Conservation (phyloP, 2,888 invertebrate species). For the Thyatira batis region DNA sequence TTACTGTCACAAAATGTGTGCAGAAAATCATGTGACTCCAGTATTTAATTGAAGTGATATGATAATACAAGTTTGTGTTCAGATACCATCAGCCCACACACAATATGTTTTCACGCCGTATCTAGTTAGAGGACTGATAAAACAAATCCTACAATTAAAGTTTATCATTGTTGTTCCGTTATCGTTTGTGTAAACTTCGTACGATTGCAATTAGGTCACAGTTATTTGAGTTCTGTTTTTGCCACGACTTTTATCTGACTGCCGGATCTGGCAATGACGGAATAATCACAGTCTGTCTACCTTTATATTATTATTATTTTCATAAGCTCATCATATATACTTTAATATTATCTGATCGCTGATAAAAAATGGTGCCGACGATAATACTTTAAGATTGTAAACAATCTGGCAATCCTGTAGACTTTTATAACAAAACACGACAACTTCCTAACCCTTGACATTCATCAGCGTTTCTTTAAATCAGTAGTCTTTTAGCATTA, state of each 20-base stretch:
- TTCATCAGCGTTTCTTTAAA: too few relatives aligned
- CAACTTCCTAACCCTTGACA: too few relatives aligned
- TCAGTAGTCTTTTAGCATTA: too few relatives aligned
- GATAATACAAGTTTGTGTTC: background rate
- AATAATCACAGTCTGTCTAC: background rate
- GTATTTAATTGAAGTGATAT: constrained; percentile 1
- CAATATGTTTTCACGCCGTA: constrained; percentile 21
- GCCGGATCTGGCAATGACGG: background rate
- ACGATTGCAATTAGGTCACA: constrained; percentile 52
- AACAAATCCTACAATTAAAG: constrained; percentile 42
- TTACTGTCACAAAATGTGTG: background rate
- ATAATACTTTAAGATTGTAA: too few relatives aligned
- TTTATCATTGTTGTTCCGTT: constrained; percentile 42
- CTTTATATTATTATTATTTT: background rate
- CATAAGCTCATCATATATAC: too few relatives aligned
- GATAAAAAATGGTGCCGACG: too few relatives aligned
- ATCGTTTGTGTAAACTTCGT: constrained; percentile 34
- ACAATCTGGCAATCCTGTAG: too few relatives aligned
- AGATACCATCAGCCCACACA: constrained; percentile 11
- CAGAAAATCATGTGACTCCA: constrained; percentile 1
- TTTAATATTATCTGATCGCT: too few relatives aligned
- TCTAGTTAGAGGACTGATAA: constrained; percentile 35
- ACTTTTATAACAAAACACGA: too few relatives aligned
- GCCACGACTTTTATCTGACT: background rate
- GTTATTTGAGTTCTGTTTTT: constrained; percentile 28